phyloP scores from a whole-genome alignment of 2,888 invertebrate genomes.

The Nomada goodeniana region DNA sequence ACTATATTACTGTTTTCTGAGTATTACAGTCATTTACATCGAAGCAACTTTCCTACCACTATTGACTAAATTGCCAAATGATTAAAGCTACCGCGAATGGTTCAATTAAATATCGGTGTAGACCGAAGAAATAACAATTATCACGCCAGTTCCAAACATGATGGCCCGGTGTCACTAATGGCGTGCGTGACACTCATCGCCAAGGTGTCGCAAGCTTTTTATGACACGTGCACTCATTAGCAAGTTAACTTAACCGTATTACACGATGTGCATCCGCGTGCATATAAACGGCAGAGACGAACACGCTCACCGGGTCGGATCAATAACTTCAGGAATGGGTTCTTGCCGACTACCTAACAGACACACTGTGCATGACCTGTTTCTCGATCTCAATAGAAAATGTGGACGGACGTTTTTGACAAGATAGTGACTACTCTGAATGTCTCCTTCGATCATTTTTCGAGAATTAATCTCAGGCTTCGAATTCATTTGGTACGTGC shows the following conservation, averaged over 20 bases:
- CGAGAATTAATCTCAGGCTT: slow-evolving; percentile 5
- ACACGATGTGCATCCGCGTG: slow-evolving; percentile 59
- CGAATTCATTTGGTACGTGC: not conserved
- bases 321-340: slow-evolving; percentile 73
- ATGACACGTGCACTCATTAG: slow-evolving; percentile 51
- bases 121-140: slow-evolving; percentile 2
- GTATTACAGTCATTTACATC: too few species aligned
- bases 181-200: slow-evolving; percentile 4
- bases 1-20: too few species aligned
- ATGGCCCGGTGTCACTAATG: slow-evolving; percentile 12
- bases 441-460: slow-evolving; percentile 27
- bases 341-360: slow-evolving; percentile 56
- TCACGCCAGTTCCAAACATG: not conserved
- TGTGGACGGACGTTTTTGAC: slow-evolving; percentile 56
- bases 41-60: too few species aligned
- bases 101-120: not conserved
- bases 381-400: slow-evolving; percentile 64
- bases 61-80: too few species aligned
- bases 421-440: slow-evolving; percentile 26
- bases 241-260: slow-evolving; percentile 66
- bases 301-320: slow-evolving; percentile 72
- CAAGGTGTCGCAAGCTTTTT: slow-evolving; percentile 33
- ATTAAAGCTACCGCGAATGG: not conserved
- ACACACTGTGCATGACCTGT: slow-evolving; percentile 56
- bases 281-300: slow-evolving; percentile 64